phyloP scores from a whole-genome alignment of 2,113 vertebrate species.

The Hydropotes inermis region DNA sequence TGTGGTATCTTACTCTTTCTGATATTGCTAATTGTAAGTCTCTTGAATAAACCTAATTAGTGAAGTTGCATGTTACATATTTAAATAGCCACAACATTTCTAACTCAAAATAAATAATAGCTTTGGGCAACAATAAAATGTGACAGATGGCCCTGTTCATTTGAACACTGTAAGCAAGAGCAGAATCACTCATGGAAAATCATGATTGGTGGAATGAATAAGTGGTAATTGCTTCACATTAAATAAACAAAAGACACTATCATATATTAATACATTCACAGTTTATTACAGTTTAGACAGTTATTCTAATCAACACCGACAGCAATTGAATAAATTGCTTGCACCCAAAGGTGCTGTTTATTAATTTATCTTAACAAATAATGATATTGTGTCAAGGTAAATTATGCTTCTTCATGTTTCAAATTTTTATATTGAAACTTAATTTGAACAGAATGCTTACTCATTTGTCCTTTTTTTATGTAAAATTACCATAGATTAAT shows the following conservation, averaged over 20 bases:
- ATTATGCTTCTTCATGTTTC: conserved; percentile 70
- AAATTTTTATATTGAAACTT: conserved; percentile 57
- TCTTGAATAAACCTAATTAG: conserved; percentile 73
- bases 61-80: conserved; percentile 61
- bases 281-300: conserved; percentile 73
- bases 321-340: conserved; percentile 73
- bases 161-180: conserved; percentile 70
- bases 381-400: conserved; percentile 75
- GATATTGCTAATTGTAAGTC: conserved; percentile 67
- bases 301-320: conserved; percentile 75
- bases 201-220: conserved; percentile 76
- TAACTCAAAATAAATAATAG: conserved; percentile 72
- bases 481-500: neutral
- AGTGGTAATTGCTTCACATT: conserved; percentile 78
- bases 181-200: conserved; percentile 71
- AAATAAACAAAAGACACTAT: conserved; percentile 78
- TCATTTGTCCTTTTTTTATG: conserved; percentile 43
- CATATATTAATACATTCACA: conserved; percentile 71
- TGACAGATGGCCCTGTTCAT: conserved; percentile 77
- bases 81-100: conserved; percentile 71
- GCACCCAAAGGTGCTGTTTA: conserved; percentile 79
- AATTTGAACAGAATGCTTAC: neutral
- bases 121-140: conserved; percentile 79
- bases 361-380: conserved; percentile 82
- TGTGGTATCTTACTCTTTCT: conserved; percentile 59